These are phyloP conservation scores for Cheilinus undulatus DNA, from an alignment of 2,113 vertebrate species.

Conservation along the genomic window DNA sequence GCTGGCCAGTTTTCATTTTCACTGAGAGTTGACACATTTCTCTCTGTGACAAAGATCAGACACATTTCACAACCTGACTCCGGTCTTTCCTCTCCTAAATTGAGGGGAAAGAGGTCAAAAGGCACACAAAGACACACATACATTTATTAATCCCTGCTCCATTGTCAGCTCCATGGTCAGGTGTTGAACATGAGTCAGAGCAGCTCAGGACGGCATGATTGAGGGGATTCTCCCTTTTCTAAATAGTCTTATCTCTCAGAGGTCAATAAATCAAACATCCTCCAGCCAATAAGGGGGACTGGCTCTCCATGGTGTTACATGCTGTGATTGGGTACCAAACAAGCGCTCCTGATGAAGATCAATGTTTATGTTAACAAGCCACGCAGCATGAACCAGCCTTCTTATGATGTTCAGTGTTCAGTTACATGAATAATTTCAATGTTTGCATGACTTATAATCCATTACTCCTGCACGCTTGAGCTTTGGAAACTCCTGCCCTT, in stretches of 20 bases:
- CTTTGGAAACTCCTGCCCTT: constrained; percentile 42
- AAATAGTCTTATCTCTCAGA: constrained; percentile 30
- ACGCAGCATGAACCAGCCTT: constrained; percentile 14
- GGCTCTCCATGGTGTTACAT: neutral
- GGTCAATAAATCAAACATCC: constrained; percentile 31
- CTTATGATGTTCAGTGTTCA: constrained; percentile 28
- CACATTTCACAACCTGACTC: constrained; percentile 62
- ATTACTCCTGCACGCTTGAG: neutral
- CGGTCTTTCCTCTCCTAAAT: constrained; percentile 6
- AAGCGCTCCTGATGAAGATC: constrained; percentile 59
- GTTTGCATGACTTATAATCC: neutral
- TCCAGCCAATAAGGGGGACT: constrained; percentile 42
- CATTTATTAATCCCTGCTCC: neutral
- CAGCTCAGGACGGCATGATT: constrained; percentile 37
- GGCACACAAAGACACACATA: constrained; percentile 16
- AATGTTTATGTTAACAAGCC: constrained; percentile 39
- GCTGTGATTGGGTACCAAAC: constrained; percentile 28
- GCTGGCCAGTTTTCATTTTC: constrained; percentile 14
- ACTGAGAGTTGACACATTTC: constrained; percentile 33
- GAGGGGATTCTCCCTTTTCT: neutral
- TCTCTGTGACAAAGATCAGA: constrained; percentile 72
- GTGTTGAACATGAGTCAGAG: constrained; percentile 17
- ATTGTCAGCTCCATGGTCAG: constrained; percentile 25
- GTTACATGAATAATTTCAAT: neutral
- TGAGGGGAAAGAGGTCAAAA: constrained; percentile 61